Percentiles rank a stretch among this genome's conserved stretches.
These are phyloP conservation scores for Globodera rostochiensis DNA, from an alignment of 1,140 invertebrate species.

Conservation along the genomic window DNA sequence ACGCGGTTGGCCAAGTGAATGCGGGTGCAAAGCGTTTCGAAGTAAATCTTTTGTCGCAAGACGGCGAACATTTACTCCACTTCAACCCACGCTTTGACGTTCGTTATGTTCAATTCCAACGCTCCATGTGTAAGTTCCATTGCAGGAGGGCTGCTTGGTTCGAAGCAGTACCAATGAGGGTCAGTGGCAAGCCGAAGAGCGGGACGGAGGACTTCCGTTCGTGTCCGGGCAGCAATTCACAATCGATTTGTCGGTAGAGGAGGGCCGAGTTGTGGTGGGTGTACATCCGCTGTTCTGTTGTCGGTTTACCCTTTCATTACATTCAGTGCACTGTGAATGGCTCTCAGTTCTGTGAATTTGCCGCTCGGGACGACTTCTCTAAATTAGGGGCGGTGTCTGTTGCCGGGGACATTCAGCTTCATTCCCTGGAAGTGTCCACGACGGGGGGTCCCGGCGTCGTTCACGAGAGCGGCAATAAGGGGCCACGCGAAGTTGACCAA, in stretches of 20 bases:
- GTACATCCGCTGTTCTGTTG: neutral
- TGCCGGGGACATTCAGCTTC: slow-evolving; percentile 21
- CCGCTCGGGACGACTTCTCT: slow-evolving; percentile 23
- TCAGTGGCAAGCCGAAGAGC: slow-evolving; percentile 29
- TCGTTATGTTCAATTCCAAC: slow-evolving; percentile 9
- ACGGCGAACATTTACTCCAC: slow-evolving; percentile 31
- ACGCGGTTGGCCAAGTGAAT: slow-evolving; percentile 15
- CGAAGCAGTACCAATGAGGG: slow-evolving; percentile 31
- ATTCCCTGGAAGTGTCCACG: neutral
- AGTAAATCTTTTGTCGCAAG: slow-evolving; percentile 15
- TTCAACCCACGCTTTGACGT: slow-evolving; percentile 32
- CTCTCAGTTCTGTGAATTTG: slow-evolving; percentile 19
- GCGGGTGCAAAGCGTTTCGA: slow-evolving; percentile 26
- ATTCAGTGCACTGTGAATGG: slow-evolving; percentile 34
- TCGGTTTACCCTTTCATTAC: neutral
- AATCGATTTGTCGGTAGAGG: slow-evolving; percentile 15
- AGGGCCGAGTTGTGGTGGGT: slow-evolving; percentile 13
- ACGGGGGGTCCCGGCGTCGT: neutral
- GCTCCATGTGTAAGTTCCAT: neutral
- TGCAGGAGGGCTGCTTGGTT: slow-evolving; percentile 30
- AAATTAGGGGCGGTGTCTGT: slow-evolving; percentile 5
- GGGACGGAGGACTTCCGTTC: slow-evolving; percentile 33
- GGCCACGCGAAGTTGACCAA: slow-evolving; percentile 7
- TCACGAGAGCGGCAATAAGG: slow-evolving; percentile 9
- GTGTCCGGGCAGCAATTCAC: slow-evolving; percentile 16